Percentiles rank a stretch among this genome's conserved stretches.
Conservation (phyloP, 2,888 invertebrate species). For the Andricus curvator region DNA sequence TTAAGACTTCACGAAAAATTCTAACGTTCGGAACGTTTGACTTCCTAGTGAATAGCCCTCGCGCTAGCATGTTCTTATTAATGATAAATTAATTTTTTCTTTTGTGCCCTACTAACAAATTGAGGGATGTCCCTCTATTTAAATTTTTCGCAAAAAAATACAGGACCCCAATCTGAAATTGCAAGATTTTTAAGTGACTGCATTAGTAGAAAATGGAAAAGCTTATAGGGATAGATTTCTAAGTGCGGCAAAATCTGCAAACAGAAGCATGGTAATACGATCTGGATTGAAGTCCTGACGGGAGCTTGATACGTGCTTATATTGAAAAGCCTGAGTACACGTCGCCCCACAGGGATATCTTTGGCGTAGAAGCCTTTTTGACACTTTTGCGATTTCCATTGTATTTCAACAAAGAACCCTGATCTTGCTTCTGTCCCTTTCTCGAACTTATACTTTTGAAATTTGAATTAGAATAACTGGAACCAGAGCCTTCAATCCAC, state of each 20-base stretch:
- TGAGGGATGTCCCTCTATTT: too few species aligned
- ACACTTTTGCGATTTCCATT: constrained; percentile 68
- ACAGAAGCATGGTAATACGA: not conserved
- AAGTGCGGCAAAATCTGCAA: not conserved
- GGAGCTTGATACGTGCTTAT: not conserved
- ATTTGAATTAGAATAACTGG: not conserved
- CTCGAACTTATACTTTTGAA: not conserved
- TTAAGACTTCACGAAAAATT: too few species aligned
- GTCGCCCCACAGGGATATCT: not conserved
- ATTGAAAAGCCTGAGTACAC: not conserved
- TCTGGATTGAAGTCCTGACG: not conserved
- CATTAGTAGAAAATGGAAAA: not conserved
- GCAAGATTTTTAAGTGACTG: too few species aligned
- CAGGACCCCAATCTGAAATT: too few species aligned
- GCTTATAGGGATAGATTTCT: not conserved
- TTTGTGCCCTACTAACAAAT: too few species aligned
- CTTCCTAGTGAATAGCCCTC: too few species aligned
- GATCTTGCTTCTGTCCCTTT: constrained; percentile 1
- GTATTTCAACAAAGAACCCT: constrained; percentile 57
- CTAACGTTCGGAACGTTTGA: too few species aligned
- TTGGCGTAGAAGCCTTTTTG: constrained; percentile 51
- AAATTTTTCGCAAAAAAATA: too few species aligned
- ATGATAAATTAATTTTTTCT: too few species aligned
- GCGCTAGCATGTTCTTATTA: too few species aligned
- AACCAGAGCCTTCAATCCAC: not conserved